Evolutionary conservation across 2,888 invertebrate species (phyloP).

Genomic region (Pterobdella sp.): DNA sequence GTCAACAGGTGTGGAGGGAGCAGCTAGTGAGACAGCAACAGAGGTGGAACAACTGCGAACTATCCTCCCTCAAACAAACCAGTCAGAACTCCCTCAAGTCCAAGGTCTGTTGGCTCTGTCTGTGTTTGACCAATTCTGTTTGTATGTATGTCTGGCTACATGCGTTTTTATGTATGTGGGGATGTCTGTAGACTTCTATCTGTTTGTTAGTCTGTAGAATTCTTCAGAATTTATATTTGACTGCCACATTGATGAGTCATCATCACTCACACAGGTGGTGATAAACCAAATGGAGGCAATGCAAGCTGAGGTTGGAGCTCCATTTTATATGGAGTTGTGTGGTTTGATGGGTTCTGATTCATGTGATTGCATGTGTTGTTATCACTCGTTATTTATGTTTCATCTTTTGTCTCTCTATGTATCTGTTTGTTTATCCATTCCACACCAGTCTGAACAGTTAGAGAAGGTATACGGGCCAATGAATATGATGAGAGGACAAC

Average conservation of each 20-base stretch:
- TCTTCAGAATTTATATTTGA: no score
- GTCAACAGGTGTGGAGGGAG: constrained; percentile 21
- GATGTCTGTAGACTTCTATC: no score
- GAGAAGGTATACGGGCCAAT: background rate
- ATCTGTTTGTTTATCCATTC: background rate
- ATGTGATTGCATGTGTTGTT: no score
- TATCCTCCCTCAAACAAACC: constrained; percentile 9
- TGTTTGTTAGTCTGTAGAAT: no score
- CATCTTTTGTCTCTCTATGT: background rate
- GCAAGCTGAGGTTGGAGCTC: constrained; percentile 64
- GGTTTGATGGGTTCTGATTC: no score
- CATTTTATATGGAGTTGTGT: no score
- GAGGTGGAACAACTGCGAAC: constrained; percentile 21
- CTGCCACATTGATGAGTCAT: no score
- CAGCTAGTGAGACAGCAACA: constrained; percentile 10
- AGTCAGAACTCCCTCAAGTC: constrained; percentile 46
- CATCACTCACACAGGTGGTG: constrained; percentile 79
- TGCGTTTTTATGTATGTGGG: no score
- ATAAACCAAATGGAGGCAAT: constrained; percentile 90
- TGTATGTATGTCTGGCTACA: no score
- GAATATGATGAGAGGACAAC: background rate
- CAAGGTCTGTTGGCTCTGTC: no score
- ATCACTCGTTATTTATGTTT: background rate
- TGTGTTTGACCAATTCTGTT: no score
- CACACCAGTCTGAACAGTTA: background rate